These are phyloP conservation scores for Lepidurus couesii DNA, from an alignment of 1,140 invertebrate species.

Conservation along the genomic window DNA sequence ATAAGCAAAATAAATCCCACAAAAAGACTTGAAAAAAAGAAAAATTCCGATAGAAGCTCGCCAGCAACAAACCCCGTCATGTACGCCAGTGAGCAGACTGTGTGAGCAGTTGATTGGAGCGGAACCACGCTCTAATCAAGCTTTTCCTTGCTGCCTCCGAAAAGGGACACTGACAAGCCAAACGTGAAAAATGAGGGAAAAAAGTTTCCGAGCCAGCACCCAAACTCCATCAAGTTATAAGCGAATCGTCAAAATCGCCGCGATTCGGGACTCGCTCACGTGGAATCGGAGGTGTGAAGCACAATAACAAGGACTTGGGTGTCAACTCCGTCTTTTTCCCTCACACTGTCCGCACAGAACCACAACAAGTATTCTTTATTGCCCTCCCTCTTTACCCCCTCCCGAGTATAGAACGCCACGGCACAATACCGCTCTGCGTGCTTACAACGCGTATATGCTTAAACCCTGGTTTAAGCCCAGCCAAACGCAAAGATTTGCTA, in stretches of 20 bases:
- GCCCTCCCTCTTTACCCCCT: not conserved
- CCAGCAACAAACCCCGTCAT: not conserved
- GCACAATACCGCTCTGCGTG: not conserved
- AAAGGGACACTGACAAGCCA: not conserved
- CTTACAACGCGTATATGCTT: not conserved
- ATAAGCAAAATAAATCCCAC: not conserved
- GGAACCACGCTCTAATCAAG: constrained; percentile 21
- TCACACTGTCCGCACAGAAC: not conserved
- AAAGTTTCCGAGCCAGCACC: constrained; percentile 5
- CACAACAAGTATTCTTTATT: not conserved
- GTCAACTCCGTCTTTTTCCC: not conserved
- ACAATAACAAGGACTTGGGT: not conserved
- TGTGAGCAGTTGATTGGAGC: not conserved
- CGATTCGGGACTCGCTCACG: not conserved
- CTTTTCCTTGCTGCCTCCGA: not conserved
- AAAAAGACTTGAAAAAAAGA: not conserved
- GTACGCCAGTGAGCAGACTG: not conserved
- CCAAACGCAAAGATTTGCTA: constrained; percentile 12
- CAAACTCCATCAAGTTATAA: not conserved
- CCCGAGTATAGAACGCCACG: not conserved
- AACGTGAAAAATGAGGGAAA: not conserved
- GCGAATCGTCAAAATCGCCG: not conserved
- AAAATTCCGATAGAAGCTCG: not conserved
- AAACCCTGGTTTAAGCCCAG: not conserved
- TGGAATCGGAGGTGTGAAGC: not conserved